Evolutionary conservation across 2,797 vertebrate genomes (phyloP), one percentile per base, ranked within the genome.

Genomic region (Morus bassanus): DNA sequence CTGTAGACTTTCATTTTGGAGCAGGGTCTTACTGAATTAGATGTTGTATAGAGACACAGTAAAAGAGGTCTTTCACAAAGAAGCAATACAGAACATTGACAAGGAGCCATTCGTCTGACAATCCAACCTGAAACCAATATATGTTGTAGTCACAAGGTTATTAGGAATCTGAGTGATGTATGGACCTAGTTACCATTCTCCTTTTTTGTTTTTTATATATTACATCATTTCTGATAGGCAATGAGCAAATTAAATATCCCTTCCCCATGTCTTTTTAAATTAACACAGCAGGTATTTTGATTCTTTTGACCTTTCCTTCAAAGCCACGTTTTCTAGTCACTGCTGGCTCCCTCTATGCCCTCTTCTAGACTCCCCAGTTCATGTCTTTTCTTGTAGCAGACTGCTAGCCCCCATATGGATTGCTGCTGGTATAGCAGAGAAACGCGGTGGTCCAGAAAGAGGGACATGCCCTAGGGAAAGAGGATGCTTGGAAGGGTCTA

Each of bases 401-500:
- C 10, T 2, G 0, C 46, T 74, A 51, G 12, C 30, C 17, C 25
- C 22, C 24, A 8, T 45, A 31, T 0, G 1, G 9, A 16, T 82
- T 92, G 27, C 51, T 64, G 24, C 39, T 70, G 21, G 18, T 6
- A 22, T 60, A 69, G 13, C 30, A 65, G 28, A 23, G 37, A 35
- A 70, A 24, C 2, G 0, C 23, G 27, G 19, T 89, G 3, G 33
- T 56, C 27, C 27, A 61, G 48, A 63, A 60, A 69, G 15, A 54
- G 22, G 18, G 79, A 75, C 14, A 9, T 75, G 11, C 28, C 18
- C 18, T 50, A 64, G 28, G 39, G 65, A 79, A 86, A 65, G 15
- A 43, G 54, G 22, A 54, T 50, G 23, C 6, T 0, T 67, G 18
- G 17, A 67, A 87, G 41, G 17, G 19, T 65, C 46, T 70, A 41